phyloP scores from a whole-genome alignment of 64 coral and sea anemone genomes.

The Dendronephthya gigantea region DNA sequence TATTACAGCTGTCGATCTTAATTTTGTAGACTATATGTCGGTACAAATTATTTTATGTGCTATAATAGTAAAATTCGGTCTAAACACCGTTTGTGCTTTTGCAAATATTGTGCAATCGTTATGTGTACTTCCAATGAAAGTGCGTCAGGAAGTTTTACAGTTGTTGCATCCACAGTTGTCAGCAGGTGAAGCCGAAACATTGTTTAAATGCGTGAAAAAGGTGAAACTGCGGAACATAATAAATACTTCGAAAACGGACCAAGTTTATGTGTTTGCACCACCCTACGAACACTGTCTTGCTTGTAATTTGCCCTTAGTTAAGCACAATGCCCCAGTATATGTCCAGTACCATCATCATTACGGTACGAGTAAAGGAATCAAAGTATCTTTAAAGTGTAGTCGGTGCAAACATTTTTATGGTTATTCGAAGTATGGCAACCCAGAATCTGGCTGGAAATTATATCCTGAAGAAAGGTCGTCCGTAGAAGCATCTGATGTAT shows the following conservation, averaged over 20 bases:
- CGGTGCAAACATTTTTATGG: conserved; percentile 2
- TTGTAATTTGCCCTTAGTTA: background rate
- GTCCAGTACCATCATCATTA: background rate
- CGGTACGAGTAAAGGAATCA: background rate
- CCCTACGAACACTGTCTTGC: background rate
- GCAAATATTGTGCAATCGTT: background rate
- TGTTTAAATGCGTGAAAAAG: background rate
- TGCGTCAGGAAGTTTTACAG: background rate
- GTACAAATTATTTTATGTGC: background rate
- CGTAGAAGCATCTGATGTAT: conserved; percentile 18
- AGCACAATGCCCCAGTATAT: conserved; percentile 6
- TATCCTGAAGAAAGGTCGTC: background rate
- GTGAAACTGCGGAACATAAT: background rate
- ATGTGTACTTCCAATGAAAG: background rate
- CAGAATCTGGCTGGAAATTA: conserved; percentile 4
- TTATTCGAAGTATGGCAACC: conserved; percentile 29
- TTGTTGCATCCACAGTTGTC: background rate
- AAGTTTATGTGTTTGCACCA: background rate
- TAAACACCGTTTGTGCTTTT: background rate
- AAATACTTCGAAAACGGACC: background rate
- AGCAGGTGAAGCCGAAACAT: background rate
- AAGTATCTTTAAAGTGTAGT: conserved; percentile 10
- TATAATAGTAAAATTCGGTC: background rate
- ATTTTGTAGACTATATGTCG: background rate
- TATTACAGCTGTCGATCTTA: background rate